Evolutionary conservation across 2,888 invertebrate genomes (phyloP).

Genomic region (Creontiades dilutus): DNA sequence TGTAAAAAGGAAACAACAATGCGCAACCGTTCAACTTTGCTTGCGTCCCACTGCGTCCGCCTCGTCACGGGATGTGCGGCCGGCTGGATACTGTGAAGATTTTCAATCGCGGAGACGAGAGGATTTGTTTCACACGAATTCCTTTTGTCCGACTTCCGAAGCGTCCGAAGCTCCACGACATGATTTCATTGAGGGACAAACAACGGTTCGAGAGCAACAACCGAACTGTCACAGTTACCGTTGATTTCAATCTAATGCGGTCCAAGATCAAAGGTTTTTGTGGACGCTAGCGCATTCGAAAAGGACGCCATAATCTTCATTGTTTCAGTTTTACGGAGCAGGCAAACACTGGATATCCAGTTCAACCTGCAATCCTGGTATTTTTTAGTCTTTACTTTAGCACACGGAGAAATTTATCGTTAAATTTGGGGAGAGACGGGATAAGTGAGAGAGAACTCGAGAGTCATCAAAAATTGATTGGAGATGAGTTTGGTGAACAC

Average conservation of each 20-base stretch:
- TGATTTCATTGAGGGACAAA: background rate
- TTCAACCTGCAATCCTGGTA: too few relatives aligned
- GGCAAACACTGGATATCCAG: too few relatives aligned
- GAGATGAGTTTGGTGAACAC: too few relatives aligned
- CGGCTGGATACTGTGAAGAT: background rate
- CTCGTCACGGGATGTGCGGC: background rate
- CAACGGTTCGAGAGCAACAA: background rate
- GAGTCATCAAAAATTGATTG: too few relatives aligned
- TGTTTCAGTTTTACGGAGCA: too few relatives aligned
- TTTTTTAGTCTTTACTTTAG: too few relatives aligned
- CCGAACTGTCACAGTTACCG: background rate
- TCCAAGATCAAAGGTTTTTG: background rate
- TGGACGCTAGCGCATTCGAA: too few relatives aligned
- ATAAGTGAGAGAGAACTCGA: too few relatives aligned
- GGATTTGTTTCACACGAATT: slow-evolving; percentile 27
- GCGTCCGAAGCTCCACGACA: background rate
- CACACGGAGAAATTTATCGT: too few relatives aligned
- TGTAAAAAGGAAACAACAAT: background rate
- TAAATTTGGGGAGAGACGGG: too few relatives aligned
- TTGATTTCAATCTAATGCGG: slow-evolving; percentile 11
- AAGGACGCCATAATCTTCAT: too few relatives aligned
- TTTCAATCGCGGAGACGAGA: background rate
- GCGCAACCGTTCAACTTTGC: background rate
- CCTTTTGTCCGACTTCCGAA: slow-evolving; percentile 25
- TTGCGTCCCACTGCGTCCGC: slow-evolving; percentile 1